Evolutionary conservation across 2,797 vertebrate species (phyloP).

Genomic region (Squalus acanthias): DNA sequence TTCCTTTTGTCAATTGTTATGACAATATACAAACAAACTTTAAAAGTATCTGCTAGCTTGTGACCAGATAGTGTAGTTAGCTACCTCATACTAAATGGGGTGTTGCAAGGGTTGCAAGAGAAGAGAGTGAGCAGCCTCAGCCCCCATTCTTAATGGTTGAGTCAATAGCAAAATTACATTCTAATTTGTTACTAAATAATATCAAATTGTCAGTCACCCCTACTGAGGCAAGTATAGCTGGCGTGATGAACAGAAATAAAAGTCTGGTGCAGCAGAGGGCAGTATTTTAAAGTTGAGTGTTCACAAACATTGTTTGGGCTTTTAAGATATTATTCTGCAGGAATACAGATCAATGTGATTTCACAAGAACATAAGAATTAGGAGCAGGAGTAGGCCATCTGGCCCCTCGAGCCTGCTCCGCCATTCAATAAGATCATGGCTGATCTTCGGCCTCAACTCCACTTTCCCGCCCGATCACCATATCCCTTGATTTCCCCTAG

Average conservation of each 20-base stretch:
- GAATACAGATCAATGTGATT: not conserved
- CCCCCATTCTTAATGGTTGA: not conserved
- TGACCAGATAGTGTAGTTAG: not conserved
- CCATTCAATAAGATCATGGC: no score
- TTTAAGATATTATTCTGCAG: not conserved
- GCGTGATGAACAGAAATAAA: not conserved
- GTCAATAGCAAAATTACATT: not conserved
- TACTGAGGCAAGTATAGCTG: not conserved
- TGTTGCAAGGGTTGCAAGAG: not conserved
- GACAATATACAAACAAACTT: not conserved
- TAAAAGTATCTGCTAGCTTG: not conserved
- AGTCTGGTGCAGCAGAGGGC: not conserved
- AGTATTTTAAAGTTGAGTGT: not conserved
- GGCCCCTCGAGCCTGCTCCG: no score
- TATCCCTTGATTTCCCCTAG: no score
- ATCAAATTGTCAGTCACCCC: not conserved
- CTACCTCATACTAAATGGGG: not conserved
- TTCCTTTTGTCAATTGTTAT: not conserved
- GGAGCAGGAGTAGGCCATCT: no score
- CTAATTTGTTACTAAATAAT: not conserved
- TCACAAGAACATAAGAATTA: no score
- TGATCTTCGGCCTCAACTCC: no score
- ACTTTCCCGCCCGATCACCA: no score
- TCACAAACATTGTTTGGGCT: not conserved
- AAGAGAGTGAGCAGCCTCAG: not conserved